Conservation (phyloP, 2,888 invertebrate species). For the Aporophyla nigra region DNA sequence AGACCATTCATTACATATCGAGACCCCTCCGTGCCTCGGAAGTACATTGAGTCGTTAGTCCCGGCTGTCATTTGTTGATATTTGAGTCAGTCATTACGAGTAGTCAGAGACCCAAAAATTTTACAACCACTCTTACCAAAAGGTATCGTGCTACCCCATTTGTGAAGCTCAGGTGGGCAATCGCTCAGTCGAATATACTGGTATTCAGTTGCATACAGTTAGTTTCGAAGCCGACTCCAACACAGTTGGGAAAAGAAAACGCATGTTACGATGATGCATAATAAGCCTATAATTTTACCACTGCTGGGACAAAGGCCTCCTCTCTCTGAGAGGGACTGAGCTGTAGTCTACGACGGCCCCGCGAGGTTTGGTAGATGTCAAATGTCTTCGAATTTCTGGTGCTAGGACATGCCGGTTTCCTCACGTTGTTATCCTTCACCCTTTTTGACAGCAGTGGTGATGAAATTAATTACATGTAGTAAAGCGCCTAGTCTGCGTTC, state of each 20-base stretch:
- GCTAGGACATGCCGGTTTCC: too few relatives aligned
- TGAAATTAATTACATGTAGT: too few relatives aligned
- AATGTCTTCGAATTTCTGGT: too few relatives aligned
- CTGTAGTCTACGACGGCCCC: too few relatives aligned
- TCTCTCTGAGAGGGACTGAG: too few relatives aligned
- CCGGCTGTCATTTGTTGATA: neutral
- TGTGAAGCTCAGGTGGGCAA: neutral
- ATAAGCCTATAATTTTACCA: too few relatives aligned
- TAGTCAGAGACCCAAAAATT: neutral
- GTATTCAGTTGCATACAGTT: neutral
- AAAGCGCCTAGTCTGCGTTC: too few relatives aligned
- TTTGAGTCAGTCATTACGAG: neutral
- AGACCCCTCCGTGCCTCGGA: neutral
- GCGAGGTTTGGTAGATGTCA: too few relatives aligned
- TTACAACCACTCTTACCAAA: neutral
- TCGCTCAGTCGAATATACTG: neutral
- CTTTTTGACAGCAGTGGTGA: too few relatives aligned
- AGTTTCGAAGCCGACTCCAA: neutral
- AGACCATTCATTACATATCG: neutral
- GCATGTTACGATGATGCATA: too few relatives aligned
- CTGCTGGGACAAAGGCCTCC: too few relatives aligned
- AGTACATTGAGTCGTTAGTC: neutral
- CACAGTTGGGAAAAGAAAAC: neutral
- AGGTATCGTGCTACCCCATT: neutral
- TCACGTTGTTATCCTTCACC: too few relatives aligned